A percentile compares a stretch with the other conserved stretches of the same genome.
Evolutionary conservation across 2,797 vertebrate genomes (phyloP).

Genomic region (Pogoniulus pusillus): DNA sequence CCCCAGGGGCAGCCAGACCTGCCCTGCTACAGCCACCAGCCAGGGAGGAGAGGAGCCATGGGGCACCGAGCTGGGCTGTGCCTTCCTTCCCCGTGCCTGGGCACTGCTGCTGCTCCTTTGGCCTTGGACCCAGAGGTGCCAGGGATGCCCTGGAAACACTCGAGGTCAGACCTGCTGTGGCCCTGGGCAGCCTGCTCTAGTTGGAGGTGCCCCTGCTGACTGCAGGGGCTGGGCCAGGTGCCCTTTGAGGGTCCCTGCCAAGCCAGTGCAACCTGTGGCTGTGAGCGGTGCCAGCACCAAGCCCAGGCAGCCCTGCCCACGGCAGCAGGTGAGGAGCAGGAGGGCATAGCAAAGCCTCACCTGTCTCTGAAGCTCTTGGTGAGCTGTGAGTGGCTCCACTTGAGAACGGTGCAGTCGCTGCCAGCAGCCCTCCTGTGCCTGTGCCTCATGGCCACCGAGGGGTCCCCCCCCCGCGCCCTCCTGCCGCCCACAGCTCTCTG

Average conservation of each 20-base stretch:
- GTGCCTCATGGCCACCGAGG: conserved; percentile 62
- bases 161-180: no score
- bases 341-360: conserved; percentile 41
- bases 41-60: not conserved
- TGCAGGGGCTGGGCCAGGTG: no score
- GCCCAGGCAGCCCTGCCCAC: not conserved
- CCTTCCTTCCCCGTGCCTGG: not conserved
- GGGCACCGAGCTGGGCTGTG: not conserved
- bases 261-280: no score
- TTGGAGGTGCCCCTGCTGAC: no score
- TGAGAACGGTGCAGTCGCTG: not conserved
- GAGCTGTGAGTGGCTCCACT: conserved; percentile 56
- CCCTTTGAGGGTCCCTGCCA: no score
- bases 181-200: no score
- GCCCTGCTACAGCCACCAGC: accelerated
- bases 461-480: not conserved
- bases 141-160: no score
- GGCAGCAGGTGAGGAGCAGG: not conserved
- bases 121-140: not conserved
- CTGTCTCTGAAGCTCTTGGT: conserved; percentile 66
- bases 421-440: conserved; percentile 45
- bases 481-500: conserved; percentile 23
- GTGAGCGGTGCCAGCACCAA: not conserved
- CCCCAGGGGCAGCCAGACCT: not conserved
- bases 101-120: not conserved